Percentiles rank a stretch among this genome's conserved stretches.
Conservation (phyloP, 2,888 invertebrate species). For the Flexamia atlantica region DNA sequence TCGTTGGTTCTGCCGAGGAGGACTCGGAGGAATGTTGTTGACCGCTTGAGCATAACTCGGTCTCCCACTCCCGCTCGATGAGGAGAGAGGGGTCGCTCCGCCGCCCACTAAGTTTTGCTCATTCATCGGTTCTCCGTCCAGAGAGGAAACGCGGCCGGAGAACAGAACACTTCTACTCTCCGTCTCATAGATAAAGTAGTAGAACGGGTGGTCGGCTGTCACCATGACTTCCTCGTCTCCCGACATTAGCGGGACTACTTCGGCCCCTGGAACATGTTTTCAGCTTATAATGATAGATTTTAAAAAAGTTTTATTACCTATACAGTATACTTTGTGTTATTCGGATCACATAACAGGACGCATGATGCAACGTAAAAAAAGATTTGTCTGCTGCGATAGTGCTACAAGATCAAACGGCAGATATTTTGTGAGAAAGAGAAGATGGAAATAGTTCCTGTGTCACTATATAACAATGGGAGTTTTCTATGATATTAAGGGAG, state of each 20-base stretch:
- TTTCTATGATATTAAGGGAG: no score
- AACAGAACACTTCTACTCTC: conserved; percentile 79
- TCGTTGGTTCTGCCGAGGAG: not conserved
- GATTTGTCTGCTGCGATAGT: no score
- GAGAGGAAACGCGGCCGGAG: conserved; percentile 75
- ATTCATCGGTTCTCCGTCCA: not conserved
- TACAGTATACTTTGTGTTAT: no score
- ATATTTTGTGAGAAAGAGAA: no score
- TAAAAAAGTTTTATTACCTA: no score
- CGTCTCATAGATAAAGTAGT: conserved; percentile 81
- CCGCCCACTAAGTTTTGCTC: not conserved
- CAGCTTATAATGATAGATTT: no score
- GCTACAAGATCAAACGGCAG: no score
- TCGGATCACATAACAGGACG: no score
- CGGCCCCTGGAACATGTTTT: conserved; percentile 15
- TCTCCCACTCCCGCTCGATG: not conserved
- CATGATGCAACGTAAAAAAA: no score
- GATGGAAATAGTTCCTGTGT: no score
- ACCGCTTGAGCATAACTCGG: not conserved
- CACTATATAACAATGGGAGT: no score
- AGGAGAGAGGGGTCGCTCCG: not conserved
- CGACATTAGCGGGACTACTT: conserved; percentile 18
- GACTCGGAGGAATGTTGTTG: not conserved
- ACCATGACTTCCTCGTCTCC: not conserved
- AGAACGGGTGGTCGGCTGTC: conserved; percentile 78